These are phyloP conservation scores for Rhea americana DNA, from an alignment of 2,113 vertebrate genomes.

Conservation along the genomic window DNA sequence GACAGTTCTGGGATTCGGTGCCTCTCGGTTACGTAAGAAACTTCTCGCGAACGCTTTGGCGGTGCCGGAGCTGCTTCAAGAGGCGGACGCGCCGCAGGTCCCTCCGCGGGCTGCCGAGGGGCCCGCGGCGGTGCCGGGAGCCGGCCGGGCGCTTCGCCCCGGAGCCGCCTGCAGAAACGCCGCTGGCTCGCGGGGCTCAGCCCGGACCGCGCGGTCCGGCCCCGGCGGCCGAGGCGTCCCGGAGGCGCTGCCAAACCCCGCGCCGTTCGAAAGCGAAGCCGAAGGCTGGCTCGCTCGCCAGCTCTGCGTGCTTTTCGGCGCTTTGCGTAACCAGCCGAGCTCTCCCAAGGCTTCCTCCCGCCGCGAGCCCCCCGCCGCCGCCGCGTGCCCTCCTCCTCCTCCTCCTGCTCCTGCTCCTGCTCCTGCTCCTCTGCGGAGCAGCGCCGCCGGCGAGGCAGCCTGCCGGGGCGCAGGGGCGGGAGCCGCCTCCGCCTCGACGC, in stretches of 20 bases:
- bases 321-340: conserved; percentile 47
- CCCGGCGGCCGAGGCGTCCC: too few species aligned
- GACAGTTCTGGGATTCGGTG: conserved; percentile 44
- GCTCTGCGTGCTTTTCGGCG: neutral
- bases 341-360: conserved; percentile 54
- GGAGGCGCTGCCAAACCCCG: too few species aligned
- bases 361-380: conserved; percentile 27
- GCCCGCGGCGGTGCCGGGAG: neutral
- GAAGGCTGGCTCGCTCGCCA: neutral
- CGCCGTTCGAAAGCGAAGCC: too few species aligned
- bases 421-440: too few species aligned
- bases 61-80: neutral
- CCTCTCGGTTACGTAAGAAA: neutral
- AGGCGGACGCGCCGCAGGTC: neutral
- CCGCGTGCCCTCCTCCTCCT: neutral
- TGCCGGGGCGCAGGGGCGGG: neutral
- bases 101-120: rapidly evolving
- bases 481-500: neutral
- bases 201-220: neutral
- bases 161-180: too few species aligned
- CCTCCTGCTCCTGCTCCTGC: too few species aligned
- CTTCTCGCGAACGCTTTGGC: neutral
- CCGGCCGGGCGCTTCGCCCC: neutral
- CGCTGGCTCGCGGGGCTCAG: neutral
- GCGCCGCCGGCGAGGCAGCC: neutral